These are phyloP conservation scores for Ciconia stormi DNA, from an alignment of 2,113 vertebrate genomes.

Conservation along the genomic window DNA sequence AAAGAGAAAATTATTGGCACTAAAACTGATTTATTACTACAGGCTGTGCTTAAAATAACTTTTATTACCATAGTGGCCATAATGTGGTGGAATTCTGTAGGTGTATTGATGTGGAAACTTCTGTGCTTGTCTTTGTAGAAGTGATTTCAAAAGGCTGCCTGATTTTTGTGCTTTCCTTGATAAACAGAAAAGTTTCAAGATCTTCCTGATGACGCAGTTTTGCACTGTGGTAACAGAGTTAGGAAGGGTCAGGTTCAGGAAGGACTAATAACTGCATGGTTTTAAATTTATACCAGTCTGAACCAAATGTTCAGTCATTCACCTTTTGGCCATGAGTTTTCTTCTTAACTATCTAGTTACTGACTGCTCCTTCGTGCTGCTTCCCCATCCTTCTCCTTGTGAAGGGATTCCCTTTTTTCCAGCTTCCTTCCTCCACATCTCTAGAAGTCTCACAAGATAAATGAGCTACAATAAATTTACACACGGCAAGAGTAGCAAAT, in stretches of 20 bases:
- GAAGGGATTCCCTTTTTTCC: neutral
- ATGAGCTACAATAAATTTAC: neutral
- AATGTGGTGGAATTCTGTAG: neutral
- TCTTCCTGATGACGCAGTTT: neutral
- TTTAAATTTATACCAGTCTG: neutral
- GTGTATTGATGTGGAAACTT: neutral
- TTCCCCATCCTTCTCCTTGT: neutral
- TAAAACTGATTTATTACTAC: neutral
- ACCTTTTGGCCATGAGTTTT: neutral
- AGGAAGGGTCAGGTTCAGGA: neutral
- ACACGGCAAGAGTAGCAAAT: neutral
- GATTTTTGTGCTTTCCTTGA: neutral
- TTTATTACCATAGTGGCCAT: neutral
- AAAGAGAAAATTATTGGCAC: neutral
- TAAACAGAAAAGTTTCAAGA: neutral
- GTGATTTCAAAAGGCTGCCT: neutral
- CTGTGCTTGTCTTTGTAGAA: neutral
- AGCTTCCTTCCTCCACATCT: neutral
- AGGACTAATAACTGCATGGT: neutral
- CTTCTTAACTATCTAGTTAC: neutral
- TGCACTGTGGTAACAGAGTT: neutral
- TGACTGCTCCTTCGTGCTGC: neutral
- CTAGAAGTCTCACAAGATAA: neutral
- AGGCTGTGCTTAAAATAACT: neutral
- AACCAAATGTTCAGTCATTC: neutral